Conservation (phyloP, 2,113 vertebrate genomes). For the Aegypius monachus region DNA sequence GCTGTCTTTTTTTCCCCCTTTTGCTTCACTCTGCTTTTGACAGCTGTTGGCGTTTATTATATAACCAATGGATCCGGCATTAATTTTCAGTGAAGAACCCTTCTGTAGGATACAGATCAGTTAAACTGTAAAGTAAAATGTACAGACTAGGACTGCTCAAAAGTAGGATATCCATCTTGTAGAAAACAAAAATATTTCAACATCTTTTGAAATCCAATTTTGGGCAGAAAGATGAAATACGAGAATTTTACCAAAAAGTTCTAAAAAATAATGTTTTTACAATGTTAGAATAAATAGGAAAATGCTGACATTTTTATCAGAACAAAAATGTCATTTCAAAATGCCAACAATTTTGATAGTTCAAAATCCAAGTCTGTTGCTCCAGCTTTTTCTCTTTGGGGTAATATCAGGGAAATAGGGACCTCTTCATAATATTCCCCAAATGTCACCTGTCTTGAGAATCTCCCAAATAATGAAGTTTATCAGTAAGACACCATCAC, state of each 20-base stretch:
- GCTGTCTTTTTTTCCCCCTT: conserved; percentile 63
- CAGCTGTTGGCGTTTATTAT: conserved; percentile 45
- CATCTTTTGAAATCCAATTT: background rate
- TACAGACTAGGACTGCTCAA: background rate
- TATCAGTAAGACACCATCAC: background rate
- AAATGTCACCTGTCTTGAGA: background rate
- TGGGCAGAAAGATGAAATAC: background rate
- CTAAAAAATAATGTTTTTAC: background rate
- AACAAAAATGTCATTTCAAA: background rate
- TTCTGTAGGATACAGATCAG: background rate
- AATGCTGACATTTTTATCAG: background rate
- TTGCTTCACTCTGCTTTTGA: conserved; percentile 35
- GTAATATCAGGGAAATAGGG: background rate
- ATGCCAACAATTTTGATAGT: background rate
- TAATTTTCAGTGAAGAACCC: background rate
- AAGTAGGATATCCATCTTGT: background rate
- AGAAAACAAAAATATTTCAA: background rate
- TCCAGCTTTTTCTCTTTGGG: background rate
- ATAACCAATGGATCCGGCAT: background rate
- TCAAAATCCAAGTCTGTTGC: background rate
- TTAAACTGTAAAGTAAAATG: background rate
- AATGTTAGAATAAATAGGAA: background rate
- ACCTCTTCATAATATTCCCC: background rate
- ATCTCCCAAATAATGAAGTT: background rate
- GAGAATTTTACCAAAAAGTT: background rate